Percentiles rank a stretch among this genome's conserved stretches.
Conservation (phyloP, 1,140 invertebrate genomes). For the Drosophila yakuba region DNA sequence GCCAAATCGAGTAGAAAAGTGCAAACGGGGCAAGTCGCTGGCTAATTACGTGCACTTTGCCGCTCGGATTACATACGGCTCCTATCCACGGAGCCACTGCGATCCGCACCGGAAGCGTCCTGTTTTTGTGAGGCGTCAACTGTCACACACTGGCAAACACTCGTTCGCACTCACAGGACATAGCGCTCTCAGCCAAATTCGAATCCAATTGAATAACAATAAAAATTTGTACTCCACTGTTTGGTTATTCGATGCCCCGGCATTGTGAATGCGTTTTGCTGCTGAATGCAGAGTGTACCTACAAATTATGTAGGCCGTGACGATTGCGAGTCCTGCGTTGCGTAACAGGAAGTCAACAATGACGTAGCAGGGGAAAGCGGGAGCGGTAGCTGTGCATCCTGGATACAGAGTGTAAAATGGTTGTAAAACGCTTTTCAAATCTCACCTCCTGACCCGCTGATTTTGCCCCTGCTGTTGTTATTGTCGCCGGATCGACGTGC, state of each 20-base stretch:
- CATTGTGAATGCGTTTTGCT: conserved; percentile 48
- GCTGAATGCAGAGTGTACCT: conserved; percentile 54
- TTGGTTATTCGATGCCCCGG: conserved; percentile 71
- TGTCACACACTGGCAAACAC: conserved; percentile 66
- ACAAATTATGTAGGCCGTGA: conserved; percentile 73
- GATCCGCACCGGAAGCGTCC: conserved; percentile 49
- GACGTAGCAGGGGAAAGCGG: conserved; percentile 23
- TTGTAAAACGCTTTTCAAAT: conserved; percentile 81
- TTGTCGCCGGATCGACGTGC: conserved; percentile 51
- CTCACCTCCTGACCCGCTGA: conserved; percentile 18
- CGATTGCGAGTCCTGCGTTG: conserved; percentile 25
- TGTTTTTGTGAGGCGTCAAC: conserved; percentile 81
- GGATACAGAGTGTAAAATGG: conserved; percentile 78
- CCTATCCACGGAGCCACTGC: conserved; percentile 35
- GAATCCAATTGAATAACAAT: conserved; percentile 84
- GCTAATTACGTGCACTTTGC: conserved; percentile 62
- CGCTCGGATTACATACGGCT: conserved; percentile 57
- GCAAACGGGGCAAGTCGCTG: conserved; percentile 59
- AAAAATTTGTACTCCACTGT: conserved; percentile 70
- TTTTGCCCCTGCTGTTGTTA: conserved; percentile 30
- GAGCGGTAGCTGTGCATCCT: conserved; percentile 23
- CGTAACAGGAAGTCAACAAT: conserved; percentile 79
- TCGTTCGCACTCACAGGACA: conserved; percentile 5
- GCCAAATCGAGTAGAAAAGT: conserved; percentile 57
- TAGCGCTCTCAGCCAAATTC: conserved; percentile 57